These are phyloP conservation scores for Dryobota labecula DNA, from an alignment of 2,888 invertebrate species.

Conservation along the genomic window DNA sequence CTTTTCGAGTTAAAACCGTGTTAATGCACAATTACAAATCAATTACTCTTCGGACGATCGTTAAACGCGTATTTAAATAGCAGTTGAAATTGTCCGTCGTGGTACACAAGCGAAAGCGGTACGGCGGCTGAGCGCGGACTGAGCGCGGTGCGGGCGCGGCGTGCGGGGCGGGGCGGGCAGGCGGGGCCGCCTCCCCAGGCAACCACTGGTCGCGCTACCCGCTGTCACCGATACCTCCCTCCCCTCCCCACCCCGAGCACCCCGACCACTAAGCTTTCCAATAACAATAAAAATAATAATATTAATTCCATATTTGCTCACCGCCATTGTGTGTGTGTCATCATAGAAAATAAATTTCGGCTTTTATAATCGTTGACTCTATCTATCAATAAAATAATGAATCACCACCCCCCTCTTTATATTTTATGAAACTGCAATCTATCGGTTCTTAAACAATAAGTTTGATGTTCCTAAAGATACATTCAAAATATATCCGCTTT, in stretches of 20 bases:
- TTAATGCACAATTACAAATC: conserved; percentile 57
- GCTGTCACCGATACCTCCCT: conserved; percentile 80
- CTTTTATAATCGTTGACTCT: conserved; percentile 38
- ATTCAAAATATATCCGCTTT: conserved; percentile 17
- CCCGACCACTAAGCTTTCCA: conserved; percentile 78
- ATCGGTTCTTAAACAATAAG: conserved; percentile 3
- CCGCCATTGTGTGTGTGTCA: conserved; percentile 41
- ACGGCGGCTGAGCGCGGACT: conserved; percentile 86
- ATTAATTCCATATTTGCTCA: conserved; percentile 69
- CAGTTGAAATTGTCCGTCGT: conserved; percentile 62
- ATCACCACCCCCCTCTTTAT: conserved; percentile 20
- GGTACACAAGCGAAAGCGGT: conserved; percentile 73
- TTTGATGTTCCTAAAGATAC: conserved; percentile 1
- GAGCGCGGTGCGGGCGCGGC: conserved; percentile 79
- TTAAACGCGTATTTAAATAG: conserved; percentile 70
- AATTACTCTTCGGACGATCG: conserved; percentile 58
- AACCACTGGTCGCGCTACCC: conserved; percentile 85
- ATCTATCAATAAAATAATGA: conserved; percentile 43
- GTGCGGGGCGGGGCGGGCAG: conserved; percentile 76
- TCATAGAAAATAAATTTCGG: conserved; percentile 45
- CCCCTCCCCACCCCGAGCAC: conserved; percentile 71
- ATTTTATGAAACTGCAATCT: conserved; percentile 34
- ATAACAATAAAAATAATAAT: conserved; percentile 81
- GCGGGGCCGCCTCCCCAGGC: conserved; percentile 75
- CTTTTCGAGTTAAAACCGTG: conserved; percentile 43